phyloP scores from a whole-genome alignment of 2,888 invertebrate species.

The Rhamnusium bicolor region DNA sequence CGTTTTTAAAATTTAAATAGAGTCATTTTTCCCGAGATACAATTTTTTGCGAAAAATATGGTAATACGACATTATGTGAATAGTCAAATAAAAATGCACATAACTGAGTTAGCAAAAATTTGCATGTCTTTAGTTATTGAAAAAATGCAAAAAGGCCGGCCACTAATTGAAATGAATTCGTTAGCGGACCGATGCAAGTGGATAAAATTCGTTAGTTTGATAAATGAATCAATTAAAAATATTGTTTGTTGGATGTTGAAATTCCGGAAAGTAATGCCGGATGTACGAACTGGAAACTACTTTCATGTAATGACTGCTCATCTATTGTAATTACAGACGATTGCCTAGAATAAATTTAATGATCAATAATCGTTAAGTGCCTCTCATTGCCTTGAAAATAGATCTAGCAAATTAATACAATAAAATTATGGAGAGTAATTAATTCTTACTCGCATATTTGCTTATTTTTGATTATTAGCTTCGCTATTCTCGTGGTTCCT shows the following conservation, averaged over 20 bases:
- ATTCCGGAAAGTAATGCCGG: constrained; percentile 4
- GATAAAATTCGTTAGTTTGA: constrained; percentile 7
- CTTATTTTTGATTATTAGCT: no score
- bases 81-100: background rate
- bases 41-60: background rate
- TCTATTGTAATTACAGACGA: background rate
- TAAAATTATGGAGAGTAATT: background rate
- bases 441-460: no score
- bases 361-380: background rate
- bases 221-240: constrained; percentile 23
- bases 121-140: background rate
- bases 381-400: background rate
- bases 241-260: background rate
- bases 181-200: constrained; percentile 11
- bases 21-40: no score
- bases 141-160: background rate
- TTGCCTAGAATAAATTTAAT: background rate
- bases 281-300: background rate
- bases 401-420: background rate
- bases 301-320: background rate
- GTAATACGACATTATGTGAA: background rate
- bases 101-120: background rate
- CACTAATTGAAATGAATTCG: constrained; percentile 18
- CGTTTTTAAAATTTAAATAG: no score
- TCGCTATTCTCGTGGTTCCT: no score